These are phyloP conservation scores for Proteles cristata DNA, from an alignment of 2,113 vertebrate genomes.

Conservation along the genomic window DNA sequence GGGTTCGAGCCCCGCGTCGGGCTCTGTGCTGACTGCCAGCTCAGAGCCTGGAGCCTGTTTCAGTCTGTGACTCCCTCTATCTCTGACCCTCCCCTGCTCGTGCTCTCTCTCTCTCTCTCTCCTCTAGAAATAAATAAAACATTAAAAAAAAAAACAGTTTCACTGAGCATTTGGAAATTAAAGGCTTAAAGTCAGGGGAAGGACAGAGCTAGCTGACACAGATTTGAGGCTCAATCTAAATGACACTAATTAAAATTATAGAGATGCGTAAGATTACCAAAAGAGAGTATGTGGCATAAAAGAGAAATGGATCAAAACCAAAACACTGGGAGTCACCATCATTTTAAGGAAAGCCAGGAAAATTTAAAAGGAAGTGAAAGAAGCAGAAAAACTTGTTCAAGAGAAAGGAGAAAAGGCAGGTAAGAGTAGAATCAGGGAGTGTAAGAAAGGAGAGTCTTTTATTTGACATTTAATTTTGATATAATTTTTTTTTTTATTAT, in stretches of 20 bases:
- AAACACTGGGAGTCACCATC: neutral
- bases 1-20: too few species aligned
- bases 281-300: neutral
- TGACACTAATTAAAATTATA: neutral
- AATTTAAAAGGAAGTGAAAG: neutral
- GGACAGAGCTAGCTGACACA: neutral
- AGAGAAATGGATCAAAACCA: neutral
- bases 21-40: too few species aligned
- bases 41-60: too few species aligned
- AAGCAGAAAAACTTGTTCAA: neutral
- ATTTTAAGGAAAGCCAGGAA: conserved; percentile 34
- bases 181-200: neutral
- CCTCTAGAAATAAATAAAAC: too few species aligned
- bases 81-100: too few species aligned
- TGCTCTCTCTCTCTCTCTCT: too few species aligned
- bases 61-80: too few species aligned
- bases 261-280: neutral
- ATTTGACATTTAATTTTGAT: neutral
- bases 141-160: neutral
- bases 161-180: neutral
- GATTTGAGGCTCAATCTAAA: neutral
- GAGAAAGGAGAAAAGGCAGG: neutral
- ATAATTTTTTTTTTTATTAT: neutral
- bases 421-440: neutral
- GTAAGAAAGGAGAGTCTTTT: neutral